phyloP scores from a whole-genome alignment of 2,888 invertebrate genomes.

The Pyralis farinalis region DNA sequence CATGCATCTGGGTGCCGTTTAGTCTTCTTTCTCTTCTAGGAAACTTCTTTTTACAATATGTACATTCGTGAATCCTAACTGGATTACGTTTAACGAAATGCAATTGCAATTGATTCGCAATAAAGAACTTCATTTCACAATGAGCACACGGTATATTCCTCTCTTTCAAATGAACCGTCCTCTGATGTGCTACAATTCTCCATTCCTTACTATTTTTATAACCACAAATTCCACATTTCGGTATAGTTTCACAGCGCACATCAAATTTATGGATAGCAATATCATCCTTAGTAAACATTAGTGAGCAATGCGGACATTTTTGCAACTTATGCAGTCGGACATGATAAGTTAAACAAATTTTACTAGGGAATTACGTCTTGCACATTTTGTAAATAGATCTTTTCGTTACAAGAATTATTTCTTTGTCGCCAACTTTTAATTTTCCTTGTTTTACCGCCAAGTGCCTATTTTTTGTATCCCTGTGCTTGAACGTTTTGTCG shows the following conservation, averaged over 20 bases:
- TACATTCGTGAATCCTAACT: slow-evolving; percentile 31
- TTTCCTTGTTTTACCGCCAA: slow-evolving; percentile 1
- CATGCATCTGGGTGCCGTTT: too few species aligned
- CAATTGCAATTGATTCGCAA: slow-evolving; percentile 12
- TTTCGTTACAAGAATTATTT: neutral
- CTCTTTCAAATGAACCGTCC: slow-evolving; percentile 29
- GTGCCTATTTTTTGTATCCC: neutral
- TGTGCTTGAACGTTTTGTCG: slow-evolving; percentile 6
- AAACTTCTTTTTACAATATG: slow-evolving; percentile 37
- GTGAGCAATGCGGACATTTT: neutral
- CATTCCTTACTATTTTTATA: neutral
- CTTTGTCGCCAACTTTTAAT: neutral
- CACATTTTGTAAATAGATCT: slow-evolving; percentile 1
- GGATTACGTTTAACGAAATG: slow-evolving; percentile 20
- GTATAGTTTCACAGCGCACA: neutral
- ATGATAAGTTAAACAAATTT: neutral
- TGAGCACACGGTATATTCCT: slow-evolving; percentile 20
- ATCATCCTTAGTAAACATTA: neutral
- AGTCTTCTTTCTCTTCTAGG: too few species aligned
- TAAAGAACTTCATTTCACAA: slow-evolving; percentile 22
- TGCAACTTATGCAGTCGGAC: neutral
- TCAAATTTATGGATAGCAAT: neutral
- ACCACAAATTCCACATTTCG: slow-evolving; percentile 9
- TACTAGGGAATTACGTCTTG: slow-evolving; percentile 1
- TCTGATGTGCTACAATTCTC: slow-evolving; percentile 26